Conservation (phyloP, 2,888 invertebrate genomes). For the Ischnura elegans region DNA sequence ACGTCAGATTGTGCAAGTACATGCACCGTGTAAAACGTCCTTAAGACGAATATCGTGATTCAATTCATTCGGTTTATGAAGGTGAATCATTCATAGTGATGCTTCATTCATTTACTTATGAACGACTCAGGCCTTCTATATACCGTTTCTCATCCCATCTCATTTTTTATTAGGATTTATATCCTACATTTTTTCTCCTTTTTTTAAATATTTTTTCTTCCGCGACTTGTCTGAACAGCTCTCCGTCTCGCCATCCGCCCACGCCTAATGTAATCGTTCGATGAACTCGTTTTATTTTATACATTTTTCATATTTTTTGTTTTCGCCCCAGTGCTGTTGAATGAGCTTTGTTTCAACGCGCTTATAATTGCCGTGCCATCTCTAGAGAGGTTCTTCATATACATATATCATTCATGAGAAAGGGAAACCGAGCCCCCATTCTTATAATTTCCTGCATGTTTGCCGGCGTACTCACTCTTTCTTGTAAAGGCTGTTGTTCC, state of each 20-base stretch:
- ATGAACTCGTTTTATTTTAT: not conserved
- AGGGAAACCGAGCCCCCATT: not conserved
- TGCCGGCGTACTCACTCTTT: not conserved
- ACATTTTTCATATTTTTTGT: not conserved
- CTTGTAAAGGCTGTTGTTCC: not conserved
- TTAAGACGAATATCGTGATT: too few species aligned
- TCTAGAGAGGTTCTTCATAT: not conserved
- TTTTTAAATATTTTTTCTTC: not conserved
- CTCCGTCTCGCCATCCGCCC: not conserved
- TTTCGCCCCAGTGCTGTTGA: not conserved
- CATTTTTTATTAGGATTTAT: not conserved
- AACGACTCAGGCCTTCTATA: not conserved
- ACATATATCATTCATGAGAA: not conserved
- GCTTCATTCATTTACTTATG: too few species aligned
- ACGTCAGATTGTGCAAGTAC: too few species aligned
- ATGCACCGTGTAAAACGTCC: too few species aligned
- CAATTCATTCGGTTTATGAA: too few species aligned
- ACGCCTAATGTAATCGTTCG: slow-evolving; percentile 9
- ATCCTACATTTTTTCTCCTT: not conserved
- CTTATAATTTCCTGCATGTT: not conserved
- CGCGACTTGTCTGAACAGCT: slow-evolving; percentile 15
- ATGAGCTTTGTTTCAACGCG: not conserved
- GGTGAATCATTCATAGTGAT: too few species aligned
- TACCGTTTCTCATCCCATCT: not conserved
- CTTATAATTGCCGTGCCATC: not conserved